Percentiles rank a stretch among this genome's conserved stretches.
These are phyloP conservation scores for Ips typographus DNA, from an alignment of 1,140 invertebrate species.

Conservation along the genomic window DNA sequence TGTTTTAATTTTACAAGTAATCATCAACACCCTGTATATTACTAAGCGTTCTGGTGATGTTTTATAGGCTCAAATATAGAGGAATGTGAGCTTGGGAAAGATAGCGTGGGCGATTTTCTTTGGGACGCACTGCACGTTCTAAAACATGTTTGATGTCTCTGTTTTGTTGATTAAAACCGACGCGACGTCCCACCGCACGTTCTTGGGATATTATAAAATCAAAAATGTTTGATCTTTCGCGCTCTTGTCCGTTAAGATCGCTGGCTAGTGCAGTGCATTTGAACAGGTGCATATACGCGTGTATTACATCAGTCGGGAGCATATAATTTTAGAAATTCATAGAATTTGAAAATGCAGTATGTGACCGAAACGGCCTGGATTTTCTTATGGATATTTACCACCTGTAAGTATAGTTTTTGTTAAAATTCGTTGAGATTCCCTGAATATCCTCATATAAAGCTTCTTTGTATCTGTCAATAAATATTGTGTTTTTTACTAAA, in stretches of 20 bases:
- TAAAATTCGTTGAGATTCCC: too few species aligned
- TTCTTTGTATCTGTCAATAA: too few species aligned
- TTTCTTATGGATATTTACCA: background rate
- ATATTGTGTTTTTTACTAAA: too few species aligned
- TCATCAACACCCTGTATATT: too few species aligned
- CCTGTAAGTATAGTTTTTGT: background rate
- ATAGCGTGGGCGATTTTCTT: background rate
- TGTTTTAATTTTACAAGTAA: too few species aligned
- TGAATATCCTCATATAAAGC: too few species aligned
- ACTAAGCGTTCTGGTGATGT: too few species aligned
- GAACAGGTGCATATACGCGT: background rate
- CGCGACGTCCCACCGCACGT: constrained; percentile 7
- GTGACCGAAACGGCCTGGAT: background rate
- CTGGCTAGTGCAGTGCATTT: background rate
- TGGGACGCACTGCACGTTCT: background rate
- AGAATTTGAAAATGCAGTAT: too few species aligned
- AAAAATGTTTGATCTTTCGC: constrained; percentile 9
- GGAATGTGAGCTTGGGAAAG: background rate
- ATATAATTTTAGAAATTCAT: background rate
- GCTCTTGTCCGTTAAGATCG: background rate
- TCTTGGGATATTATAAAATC: constrained; percentile 9
- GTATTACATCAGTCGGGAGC: background rate
- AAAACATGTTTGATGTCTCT: constrained; percentile 4
- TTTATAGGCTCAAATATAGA: too few species aligned
- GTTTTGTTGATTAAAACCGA: constrained; percentile 10